phyloP scores from a whole-genome alignment of 1,140 invertebrate species.

The Scaptomyza graminum region DNA sequence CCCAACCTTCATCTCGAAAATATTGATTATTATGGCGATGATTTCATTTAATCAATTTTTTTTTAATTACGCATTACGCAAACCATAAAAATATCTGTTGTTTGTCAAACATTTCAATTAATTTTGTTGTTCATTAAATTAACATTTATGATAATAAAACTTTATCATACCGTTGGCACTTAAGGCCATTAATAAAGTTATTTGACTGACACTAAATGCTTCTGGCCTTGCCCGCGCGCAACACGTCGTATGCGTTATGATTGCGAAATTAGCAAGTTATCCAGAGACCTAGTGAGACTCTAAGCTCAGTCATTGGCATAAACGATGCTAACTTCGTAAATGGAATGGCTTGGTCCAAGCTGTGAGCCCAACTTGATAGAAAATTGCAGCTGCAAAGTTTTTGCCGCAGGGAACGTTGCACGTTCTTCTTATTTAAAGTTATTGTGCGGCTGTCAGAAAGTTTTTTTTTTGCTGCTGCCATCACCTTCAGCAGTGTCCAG shows the following conservation, averaged over 20 bases:
- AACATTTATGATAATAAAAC: neutral
- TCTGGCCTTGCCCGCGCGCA: neutral
- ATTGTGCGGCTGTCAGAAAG: slow-evolving; percentile 72
- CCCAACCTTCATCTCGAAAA: no score
- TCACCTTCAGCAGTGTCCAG: slow-evolving; percentile 58
- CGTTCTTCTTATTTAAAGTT: slow-evolving; percentile 74
- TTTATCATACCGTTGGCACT: neutral
- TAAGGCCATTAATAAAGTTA: neutral
- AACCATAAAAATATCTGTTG: neutral
- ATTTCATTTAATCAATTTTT: neutral
- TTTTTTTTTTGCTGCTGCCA: slow-evolving; percentile 21
- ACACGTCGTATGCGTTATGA: slow-evolving; percentile 57
- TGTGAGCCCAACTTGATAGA: slow-evolving; percentile 56
- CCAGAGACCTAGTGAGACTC: neutral
- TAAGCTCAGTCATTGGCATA: slow-evolving; percentile 26
- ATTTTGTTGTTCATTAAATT: neutral
- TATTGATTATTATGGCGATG: neutral
- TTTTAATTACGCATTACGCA: no score
- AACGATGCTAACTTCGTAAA: slow-evolving; percentile 42
- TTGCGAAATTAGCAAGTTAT: slow-evolving; percentile 49
- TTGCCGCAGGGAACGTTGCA: slow-evolving; percentile 38
- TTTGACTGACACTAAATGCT: neutral
- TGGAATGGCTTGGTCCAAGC: slow-evolving; percentile 14
- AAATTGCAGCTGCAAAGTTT: slow-evolving; percentile 57
- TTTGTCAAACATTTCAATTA: neutral